Conservation (phyloP, 2,797 vertebrate species). For the Tauraco hartlaubi region DNA sequence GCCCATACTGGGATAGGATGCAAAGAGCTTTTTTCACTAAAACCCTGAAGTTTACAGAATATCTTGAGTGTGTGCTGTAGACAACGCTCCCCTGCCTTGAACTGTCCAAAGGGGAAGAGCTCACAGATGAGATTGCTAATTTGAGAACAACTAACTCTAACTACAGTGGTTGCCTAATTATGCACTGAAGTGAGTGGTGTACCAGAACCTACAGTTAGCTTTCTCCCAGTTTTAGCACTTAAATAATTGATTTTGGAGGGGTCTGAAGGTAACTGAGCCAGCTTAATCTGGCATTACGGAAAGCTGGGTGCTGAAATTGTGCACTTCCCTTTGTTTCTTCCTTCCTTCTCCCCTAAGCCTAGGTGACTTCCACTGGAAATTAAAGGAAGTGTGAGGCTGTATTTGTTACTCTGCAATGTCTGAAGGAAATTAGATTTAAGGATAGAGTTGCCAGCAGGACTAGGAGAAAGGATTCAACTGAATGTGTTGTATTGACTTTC, state of each 20-base stretch:
- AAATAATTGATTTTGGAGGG: not conserved
- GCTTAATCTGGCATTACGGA: not conserved
- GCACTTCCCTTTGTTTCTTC: not conserved
- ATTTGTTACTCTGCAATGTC: not conserved
- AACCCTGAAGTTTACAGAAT: not conserved
- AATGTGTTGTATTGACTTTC: slow-evolving; percentile 13
- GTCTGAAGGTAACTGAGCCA: not conserved
- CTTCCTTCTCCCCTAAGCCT: not conserved
- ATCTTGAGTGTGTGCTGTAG: not conserved
- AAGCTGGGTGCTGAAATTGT: not conserved
- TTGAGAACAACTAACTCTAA: not conserved
- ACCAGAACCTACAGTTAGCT: not conserved
- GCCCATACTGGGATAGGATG: not conserved
- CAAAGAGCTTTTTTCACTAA: not conserved
- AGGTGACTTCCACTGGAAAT: not conserved
- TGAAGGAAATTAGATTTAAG: slow-evolving; percentile 37
- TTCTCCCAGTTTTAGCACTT: not conserved
- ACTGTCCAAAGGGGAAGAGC: not conserved
- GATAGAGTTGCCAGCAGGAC: slow-evolving; percentile 10
- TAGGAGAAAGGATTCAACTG: not conserved
- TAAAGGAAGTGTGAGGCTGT: not conserved
- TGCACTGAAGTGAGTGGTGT: not conserved
- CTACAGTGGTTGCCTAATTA: not conserved
- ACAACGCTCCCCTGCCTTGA: not conserved
- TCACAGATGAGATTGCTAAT: not conserved